Evolutionary conservation across 2,113 vertebrate genomes (phyloP).

Genomic region (Alligator sinensis): DNA sequence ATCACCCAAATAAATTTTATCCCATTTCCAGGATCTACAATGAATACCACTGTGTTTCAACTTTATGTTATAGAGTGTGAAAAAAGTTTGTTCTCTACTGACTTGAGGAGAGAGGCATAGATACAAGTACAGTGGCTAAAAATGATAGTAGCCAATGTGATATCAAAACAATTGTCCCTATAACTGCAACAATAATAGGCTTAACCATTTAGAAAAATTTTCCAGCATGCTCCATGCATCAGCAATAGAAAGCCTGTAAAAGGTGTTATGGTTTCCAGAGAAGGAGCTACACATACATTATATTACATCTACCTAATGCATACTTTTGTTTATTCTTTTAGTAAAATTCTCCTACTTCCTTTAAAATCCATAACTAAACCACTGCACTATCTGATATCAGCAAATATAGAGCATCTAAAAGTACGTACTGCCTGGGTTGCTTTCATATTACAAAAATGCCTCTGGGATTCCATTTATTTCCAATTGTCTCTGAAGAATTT

Average conservation of each 20-base stretch:
- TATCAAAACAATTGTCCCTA: neutral
- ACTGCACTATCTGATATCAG: neutral
- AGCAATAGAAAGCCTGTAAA: neutral
- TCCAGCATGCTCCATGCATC: neutral
- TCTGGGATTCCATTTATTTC: neutral
- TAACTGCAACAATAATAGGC: neutral
- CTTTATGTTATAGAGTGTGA: neutral
- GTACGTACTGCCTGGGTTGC: neutral
- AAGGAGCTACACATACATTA: neutral
- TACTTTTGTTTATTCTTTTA: neutral
- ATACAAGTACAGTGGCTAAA: neutral
- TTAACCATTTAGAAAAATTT: neutral
- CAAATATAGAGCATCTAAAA: neutral
- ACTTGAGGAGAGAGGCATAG: neutral
- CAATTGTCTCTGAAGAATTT: neutral
- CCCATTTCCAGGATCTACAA: neutral
- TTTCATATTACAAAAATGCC: neutral
- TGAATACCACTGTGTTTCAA: neutral
- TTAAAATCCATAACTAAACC: neutral
- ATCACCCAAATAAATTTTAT: neutral
- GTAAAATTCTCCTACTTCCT: neutral
- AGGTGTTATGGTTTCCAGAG: neutral
- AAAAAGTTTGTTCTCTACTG: neutral
- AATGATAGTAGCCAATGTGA: neutral
- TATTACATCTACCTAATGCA: neutral